These are phyloP conservation scores for Monopterus albus DNA, from an alignment of 2,113 vertebrate species.

Conservation along the genomic window DNA sequence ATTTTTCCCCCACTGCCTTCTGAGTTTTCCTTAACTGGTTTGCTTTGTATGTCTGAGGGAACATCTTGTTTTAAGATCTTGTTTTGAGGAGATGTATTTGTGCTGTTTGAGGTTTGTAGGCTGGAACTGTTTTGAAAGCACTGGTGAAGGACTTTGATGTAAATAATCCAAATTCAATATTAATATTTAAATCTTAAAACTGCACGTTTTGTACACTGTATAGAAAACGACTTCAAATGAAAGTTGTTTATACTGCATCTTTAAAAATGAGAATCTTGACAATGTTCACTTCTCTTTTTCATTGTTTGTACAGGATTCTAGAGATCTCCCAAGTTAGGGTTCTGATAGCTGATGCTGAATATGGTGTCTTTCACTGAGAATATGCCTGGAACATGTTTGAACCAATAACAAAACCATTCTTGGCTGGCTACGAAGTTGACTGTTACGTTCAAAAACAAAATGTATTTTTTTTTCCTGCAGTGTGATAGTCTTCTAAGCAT, in stretches of 20 bases:
- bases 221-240: constrained; percentile 64
- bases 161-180: constrained; percentile 77
- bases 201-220: constrained; percentile 85
- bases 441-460: constrained; percentile 74
- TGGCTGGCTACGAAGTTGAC: constrained; percentile 81
- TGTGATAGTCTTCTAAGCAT: constrained; percentile 62
- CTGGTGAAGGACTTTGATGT: constrained; percentile 73
- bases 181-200: constrained; percentile 78
- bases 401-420: constrained; percentile 76
- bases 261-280: constrained; percentile 57
- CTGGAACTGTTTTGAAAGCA: constrained; percentile 56
- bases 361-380: constrained; percentile 68
- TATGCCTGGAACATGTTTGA: constrained; percentile 73
- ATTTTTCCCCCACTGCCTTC: not conserved
- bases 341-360: constrained; percentile 62
- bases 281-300: constrained; percentile 65
- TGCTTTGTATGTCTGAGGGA: constrained; percentile 61
- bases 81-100: constrained; percentile 30
- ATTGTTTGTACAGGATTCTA: constrained; percentile 71
- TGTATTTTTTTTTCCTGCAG: constrained; percentile 61
- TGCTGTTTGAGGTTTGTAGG: constrained; percentile 31
- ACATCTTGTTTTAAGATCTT: constrained; percentile 30
- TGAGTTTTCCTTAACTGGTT: constrained; percentile 32
- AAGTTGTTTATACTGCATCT: constrained; percentile 81
- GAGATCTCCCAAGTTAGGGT: constrained; percentile 65